Percentiles rank a stretch among this genome's conserved stretches.
These are phyloP conservation scores for Alectoris magna DNA, from an alignment of 2,797 vertebrate genomes.

Conservation along the genomic window DNA sequence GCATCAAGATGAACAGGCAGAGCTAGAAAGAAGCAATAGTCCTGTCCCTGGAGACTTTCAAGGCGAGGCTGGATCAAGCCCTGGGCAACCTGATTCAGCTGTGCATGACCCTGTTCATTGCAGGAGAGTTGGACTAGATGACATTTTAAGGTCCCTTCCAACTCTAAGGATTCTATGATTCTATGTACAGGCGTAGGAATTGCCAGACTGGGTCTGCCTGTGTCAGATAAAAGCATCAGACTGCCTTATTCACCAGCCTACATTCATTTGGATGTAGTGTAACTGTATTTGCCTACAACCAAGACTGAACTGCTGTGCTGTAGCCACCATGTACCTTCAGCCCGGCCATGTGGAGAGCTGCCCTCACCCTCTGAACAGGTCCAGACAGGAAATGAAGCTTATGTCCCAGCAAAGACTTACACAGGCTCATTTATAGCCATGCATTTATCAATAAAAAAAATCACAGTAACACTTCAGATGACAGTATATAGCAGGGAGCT, in stretches of 20 bases:
- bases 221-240: background rate
- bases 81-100: no score
- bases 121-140: no score
- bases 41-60: no score
- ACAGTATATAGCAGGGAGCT: background rate
- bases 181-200: background rate
- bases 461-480: background rate
- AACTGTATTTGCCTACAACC: background rate
- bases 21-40: background rate
- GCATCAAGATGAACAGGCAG: background rate
- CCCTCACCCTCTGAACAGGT: background rate
- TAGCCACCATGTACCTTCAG: background rate
- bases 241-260: fast-evolving
- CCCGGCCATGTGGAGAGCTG: background rate
- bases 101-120: no score
- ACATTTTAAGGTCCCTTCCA: no score
- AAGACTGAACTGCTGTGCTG: background rate
- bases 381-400: background rate
- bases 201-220: background rate
- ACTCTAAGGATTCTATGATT: no score
- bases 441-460: conserved; percentile 7
- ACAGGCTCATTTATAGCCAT: background rate
- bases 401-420: background rate
- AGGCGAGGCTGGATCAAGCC: no score
- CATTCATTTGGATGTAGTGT: background rate